Base-by-base conservation (phyloP, 2,113 vertebrate genomes). In the Acrocephalus arundinaceus region DNA sequence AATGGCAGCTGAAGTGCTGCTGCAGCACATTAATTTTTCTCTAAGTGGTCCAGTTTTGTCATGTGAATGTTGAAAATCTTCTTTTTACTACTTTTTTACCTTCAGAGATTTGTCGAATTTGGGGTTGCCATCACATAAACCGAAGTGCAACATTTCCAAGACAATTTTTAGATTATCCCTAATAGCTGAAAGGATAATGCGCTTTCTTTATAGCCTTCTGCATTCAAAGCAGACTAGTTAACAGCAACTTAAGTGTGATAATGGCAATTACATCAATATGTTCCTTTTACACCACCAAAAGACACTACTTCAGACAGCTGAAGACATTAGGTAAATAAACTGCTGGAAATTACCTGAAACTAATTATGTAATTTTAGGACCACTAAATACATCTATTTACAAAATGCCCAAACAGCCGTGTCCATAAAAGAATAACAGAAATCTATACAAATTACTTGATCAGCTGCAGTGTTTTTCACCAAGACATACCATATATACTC, bases 1-100 rank as follows among this genome's bases (percentile, higher is more conserved):
- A 98, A 98, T 98, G 97, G 97, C 98, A 98, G 98, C 98, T 98
- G 97, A 98, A 97, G 88, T 86, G 91, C 94, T 97, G 82, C 93
- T 94, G 95, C 93, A 95, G 93, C 86, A 97, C 90, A 96, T 98
- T 97, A 97, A 93, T 97, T 98, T 97, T 97, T 97, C 95, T 96
- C 86, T 96, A 97, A 98, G 97, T 97, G 95, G 93, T 97, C 96
- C 88, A 94, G 97, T 98, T 97, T 97, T 97, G 91, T 96, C 96
- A 97, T 95, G 82, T 91, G 80, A 96, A 97, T 82, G 84, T 84
- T 72, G 86, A 96, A 97, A 97, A 93, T 95, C 90, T 94, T 96
- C 72, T 92, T 94, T 95, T 91, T 54, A 25, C 76, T 89, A 63
- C 31, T 37, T 35, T 77, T 58, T 95, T 97, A 97, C 68, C 67